Conservation (phyloP, 2,888 invertebrate genomes). For the Epinotia nisella region DNA sequence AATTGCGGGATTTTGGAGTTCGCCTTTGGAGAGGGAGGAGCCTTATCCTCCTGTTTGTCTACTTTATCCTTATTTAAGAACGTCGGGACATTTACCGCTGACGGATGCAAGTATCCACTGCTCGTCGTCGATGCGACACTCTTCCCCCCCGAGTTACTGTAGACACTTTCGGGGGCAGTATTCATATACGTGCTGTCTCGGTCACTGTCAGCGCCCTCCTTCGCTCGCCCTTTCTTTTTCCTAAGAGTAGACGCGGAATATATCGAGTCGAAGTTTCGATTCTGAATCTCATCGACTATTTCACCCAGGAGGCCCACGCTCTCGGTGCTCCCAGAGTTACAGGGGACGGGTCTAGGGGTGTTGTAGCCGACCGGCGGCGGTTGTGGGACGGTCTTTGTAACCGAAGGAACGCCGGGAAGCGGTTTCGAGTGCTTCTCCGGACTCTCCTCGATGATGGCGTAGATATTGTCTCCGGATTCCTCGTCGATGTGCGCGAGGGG, state of each 20-base stretch:
- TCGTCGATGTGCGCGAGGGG: conserved; percentile 87
- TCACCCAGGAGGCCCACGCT: conserved; percentile 92
- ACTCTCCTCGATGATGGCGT: conserved; percentile 93
- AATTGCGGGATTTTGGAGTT: conserved; percentile 81
- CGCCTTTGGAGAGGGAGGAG: conserved; percentile 75
- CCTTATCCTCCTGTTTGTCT: conserved; percentile 64
- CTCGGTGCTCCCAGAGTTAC: conserved; percentile 85
- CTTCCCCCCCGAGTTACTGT: conserved; percentile 86
- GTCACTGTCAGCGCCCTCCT: conserved; percentile 58
- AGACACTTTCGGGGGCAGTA: conserved; percentile 86
- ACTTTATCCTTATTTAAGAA: conserved; percentile 63
- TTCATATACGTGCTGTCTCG: conserved; percentile 86
- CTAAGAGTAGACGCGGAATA: conserved; percentile 91
- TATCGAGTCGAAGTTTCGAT: conserved; percentile 93
- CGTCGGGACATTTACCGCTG: conserved; percentile 88
- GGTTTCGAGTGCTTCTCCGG: conserved; percentile 81
- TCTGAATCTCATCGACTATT: conserved; percentile 94
- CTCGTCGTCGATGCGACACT: conserved; percentile 86
- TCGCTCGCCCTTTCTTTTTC: conserved; percentile 83
- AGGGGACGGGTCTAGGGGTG: conserved; percentile 72
- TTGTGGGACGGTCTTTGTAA: conserved; percentile 65
- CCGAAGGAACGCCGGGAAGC: conserved; percentile 69
- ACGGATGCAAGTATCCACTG: conserved; percentile 90
- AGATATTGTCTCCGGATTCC: conserved; percentile 90
- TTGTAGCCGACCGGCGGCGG: conserved; percentile 81